A percentile compares a stretch with the other conserved stretches of the same genome.
Evolutionary conservation across 1,140 invertebrate genomes (phyloP).

Genomic region (Drosophila yakuba): DNA sequence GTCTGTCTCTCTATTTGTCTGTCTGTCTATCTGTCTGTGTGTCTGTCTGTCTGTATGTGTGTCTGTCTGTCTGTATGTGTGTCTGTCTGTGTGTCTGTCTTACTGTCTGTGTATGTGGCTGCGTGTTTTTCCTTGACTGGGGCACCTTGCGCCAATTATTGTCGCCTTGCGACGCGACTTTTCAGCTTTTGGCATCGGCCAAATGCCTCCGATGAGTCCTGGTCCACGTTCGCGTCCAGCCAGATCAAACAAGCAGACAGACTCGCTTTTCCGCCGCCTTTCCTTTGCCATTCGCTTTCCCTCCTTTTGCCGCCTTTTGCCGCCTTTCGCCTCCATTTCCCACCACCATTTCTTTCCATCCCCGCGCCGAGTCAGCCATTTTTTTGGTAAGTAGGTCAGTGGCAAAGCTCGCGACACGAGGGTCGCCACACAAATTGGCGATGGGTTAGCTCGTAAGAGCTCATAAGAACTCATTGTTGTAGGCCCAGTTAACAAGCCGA

Average conservation of each 20-base stretch:
- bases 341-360: background rate
- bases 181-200: slow-evolving; percentile 42
- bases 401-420: slow-evolving; percentile 48
- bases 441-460: background rate
- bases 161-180: slow-evolving; percentile 42
- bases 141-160: slow-evolving; percentile 53
- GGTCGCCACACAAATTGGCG: slow-evolving; percentile 15
- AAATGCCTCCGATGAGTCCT: slow-evolving; percentile 56
- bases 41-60: slow-evolving; percentile 7
- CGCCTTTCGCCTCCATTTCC: too few species aligned
- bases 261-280: background rate
- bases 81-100: too few species aligned
- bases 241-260: slow-evolving; percentile 60
- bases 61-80: too few species aligned
- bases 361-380: slow-evolving; percentile 42
- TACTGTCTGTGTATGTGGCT: background rate
- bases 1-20: slow-evolving; percentile 3
- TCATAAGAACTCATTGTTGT: background rate
- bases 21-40: slow-evolving; percentile 3
- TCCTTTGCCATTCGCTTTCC: background rate
- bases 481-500: too few species aligned
- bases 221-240: slow-evolving; percentile 31
- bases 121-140: slow-evolving; percentile 39
- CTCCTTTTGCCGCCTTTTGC: background rate
- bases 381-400: slow-evolving; percentile 73